These are phyloP conservation scores for Naja naja DNA, from an alignment of 2,113 vertebrate genomes.

Conservation along the genomic window DNA sequence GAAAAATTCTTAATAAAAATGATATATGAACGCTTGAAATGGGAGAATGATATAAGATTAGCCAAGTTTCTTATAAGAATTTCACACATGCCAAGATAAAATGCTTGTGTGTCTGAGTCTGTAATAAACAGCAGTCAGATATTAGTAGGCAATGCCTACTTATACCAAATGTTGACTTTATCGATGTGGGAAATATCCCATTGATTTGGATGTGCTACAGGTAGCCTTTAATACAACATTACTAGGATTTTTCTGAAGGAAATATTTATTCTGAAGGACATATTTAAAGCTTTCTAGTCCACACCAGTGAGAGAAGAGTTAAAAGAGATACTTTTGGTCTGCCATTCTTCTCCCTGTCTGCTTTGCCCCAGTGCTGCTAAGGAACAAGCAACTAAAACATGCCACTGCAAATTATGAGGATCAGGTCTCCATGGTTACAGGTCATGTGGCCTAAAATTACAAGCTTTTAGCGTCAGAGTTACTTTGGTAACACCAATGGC, in stretches of 20 bases:
- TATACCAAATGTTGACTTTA: not conserved
- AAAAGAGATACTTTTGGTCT: slow-evolving; percentile 20
- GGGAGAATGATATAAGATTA: not conserved
- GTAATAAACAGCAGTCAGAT: not conserved
- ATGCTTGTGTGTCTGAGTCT: not conserved
- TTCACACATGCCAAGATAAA: not conserved
- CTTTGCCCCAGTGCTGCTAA: slow-evolving; percentile 8
- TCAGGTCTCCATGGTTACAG: slow-evolving; percentile 48
- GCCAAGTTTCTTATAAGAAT: not conserved
- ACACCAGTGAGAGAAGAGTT: not conserved
- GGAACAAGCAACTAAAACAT: slow-evolving; percentile 41
- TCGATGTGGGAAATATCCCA: not conserved
- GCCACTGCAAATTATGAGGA: slow-evolving; percentile 45
- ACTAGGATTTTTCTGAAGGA: not conserved
- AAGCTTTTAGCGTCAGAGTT: slow-evolving; percentile 46
- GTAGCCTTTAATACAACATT: not conserved
- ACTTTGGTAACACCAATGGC: slow-evolving; percentile 46
- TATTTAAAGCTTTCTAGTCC: not conserved
- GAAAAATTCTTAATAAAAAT: not conserved
- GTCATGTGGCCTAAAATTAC: slow-evolving; percentile 18
- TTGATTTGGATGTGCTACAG: not conserved
- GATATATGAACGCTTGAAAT: not conserved
- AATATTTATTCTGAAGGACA: not conserved
- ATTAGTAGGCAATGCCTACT: not conserved
- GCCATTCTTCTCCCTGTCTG: slow-evolving; percentile 30